Base-by-base conservation (phyloP, 1,140 invertebrate genomes). In the Lamellibrachia luymesi region DNA sequence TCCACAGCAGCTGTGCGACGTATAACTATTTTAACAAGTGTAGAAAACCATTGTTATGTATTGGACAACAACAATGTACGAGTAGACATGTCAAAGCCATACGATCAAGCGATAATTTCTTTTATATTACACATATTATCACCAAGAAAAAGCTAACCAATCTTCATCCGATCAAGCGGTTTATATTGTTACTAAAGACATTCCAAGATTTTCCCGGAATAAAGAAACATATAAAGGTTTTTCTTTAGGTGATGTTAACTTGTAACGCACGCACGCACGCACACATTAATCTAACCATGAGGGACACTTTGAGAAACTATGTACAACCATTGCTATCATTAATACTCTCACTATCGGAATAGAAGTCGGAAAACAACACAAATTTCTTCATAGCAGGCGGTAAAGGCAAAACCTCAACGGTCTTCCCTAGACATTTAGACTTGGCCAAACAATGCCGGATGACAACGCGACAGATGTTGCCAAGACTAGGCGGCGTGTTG, bases 401-500 rank as follows among this genome's bases (percentile, higher is more conserved):
- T n/a, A 91, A 27, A 22, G 91, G 2, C 91, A 91, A 25, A 2
- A n/a, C 91, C 10, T 50, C 13, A n/a, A 10, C 27, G 13, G 49
- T 51, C 4, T 91, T 22, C 91, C 49, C 2, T 17, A 17, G 91
- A 91, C 49, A 50, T 4, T 50, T 51, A 4, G 49, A 50, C 52
- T 38, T 89, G 6, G 25, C 38, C 6, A 93, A 49, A 93, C 50
- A 50, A 8, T 52, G 56, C n/a, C 92, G 92, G 50, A 93, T 93
- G 25, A 90, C 92, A 52, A 93, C 50, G 27, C 92, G 56, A 49
- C n/a, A 27, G 56, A 27, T 80, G 25, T 50, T 8, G 17, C 25
- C n/a, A n/a, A 93, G 51, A 27, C 25, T 80, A 6, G 89, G 7
- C 25, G 92, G 92, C 4, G 92, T 64, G 92, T 80, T 89, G 92